phyloP scores from a whole-genome alignment of 2,797 vertebrate species.

The Syndactyla subalaris region DNA sequence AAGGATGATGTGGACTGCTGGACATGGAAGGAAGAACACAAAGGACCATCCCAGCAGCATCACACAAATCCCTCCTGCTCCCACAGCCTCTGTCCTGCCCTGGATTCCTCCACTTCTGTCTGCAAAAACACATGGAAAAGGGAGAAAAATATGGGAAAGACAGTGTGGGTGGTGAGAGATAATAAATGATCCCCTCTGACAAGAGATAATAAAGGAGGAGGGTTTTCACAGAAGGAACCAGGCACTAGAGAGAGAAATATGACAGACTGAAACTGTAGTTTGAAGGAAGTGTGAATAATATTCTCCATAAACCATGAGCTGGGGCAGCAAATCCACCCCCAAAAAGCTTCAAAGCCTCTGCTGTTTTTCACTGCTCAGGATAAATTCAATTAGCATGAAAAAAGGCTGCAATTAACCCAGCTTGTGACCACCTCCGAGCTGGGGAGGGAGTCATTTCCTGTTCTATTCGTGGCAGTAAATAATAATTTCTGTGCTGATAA shows the following conservation, averaged over 20 bases:
- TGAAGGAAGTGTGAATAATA: neutral
- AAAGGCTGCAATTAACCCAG: neutral
- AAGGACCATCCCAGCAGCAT: neutral
- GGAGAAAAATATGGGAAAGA: neutral
- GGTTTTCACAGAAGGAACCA: neutral
- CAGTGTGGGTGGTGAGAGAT: neutral
- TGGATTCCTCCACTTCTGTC: neutral
- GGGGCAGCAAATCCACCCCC: neutral
- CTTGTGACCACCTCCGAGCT: neutral
- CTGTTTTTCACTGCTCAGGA: neutral
- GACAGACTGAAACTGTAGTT: neutral
- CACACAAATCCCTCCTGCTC: neutral
- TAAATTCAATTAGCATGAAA: neutral
- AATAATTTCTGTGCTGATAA: neutral
- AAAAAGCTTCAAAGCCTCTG: neutral
- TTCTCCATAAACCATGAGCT: neutral
- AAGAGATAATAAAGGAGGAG: neutral
- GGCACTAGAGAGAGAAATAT: neutral
- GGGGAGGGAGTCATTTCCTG: neutral
- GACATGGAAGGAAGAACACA: neutral
- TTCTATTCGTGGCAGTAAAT: neutral
- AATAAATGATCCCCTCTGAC: neutral
- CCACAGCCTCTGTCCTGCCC: neutral
- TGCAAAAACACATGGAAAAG: neutral
- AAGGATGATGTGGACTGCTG: neutral